Evolutionary conservation across 2,888 invertebrate genomes (phyloP), one percentile per base, ranked within the genome.

Genomic region (Leptopilina syphax): DNA sequence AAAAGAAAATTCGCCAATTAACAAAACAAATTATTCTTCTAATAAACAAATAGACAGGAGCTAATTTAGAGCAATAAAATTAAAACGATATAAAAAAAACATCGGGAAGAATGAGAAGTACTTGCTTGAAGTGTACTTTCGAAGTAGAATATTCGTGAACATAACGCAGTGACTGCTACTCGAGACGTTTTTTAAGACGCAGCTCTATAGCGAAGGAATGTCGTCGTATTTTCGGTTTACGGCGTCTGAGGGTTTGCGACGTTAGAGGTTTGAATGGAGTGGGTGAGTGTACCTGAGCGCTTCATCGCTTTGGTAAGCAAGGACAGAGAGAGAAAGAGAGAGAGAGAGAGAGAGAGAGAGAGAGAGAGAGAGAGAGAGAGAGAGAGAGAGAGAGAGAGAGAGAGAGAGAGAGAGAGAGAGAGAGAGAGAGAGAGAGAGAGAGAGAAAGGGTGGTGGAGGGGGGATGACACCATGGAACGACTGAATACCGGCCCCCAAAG

Each of bases 191-290:
- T 65, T 79, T 79, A 83, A 84, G 82, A 85, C 82, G 80, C 70
- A 50, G 82, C 80, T 80, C 76, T 82, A 82, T 84, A 84, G 80
- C 80, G 86, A 85, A 83, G 84, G 86, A 88, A 86, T 87, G 88
- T 88, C 87, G 87, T 88, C 89, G 89, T 89, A 90, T 89, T 89
- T 90, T 87, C 86, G 85, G 87, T 90, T 89, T 89, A 90, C 87
- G 85, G 84, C 87, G 86, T 88, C 86, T 86, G 84, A 87, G 85
- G 86, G 84, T 77, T 85, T 81, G 81, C 83, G 81, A 77, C 82
- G 79, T 76, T 77, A 83, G 79, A 77, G 81, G 50, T 50, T 79
- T 34, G 78, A 78, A 66, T 76, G 80, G 68, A 34, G 70, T 65
- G 57, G 81, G 77, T 77, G 81, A 80, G 82, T 34, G 34, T 84